Conservation (phyloP, 2,113 vertebrate species). For the Laterallus jamaicensis region DNA sequence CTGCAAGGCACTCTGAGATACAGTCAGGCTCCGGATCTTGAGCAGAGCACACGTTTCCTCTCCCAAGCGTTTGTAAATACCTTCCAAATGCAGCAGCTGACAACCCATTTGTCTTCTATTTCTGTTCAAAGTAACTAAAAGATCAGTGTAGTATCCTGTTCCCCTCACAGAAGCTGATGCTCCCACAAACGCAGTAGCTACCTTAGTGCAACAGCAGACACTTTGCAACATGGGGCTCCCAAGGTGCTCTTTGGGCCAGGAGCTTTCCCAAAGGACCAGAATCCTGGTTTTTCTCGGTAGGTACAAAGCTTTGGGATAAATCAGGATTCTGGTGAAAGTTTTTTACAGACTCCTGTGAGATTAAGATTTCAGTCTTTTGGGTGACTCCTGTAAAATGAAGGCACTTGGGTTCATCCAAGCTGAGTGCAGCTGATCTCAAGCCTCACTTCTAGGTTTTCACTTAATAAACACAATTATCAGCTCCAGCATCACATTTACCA, state of each 20-base stretch:
- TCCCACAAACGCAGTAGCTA: not conserved
- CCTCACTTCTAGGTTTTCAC: not conserved
- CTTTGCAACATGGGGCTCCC: not conserved
- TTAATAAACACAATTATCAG: not conserved
- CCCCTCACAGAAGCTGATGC: not conserved
- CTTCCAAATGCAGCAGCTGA: not conserved
- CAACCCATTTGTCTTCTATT: conserved; percentile 10
- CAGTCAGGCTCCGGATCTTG: not conserved
- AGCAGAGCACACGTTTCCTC: not conserved
- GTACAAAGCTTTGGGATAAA: not conserved
- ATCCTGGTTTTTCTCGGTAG: not conserved
- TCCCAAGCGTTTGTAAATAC: conserved; percentile 14
- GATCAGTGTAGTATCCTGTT: not conserved
- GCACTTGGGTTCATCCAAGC: accelerated
- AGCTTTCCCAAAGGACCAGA: not conserved
- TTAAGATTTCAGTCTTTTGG: accelerated
- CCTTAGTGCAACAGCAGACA: accelerated
- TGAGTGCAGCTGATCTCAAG: not conserved
- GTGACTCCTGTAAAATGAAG: not conserved
- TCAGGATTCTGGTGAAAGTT: not conserved
- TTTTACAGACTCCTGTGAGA: not conserved
- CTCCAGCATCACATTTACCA: not conserved
- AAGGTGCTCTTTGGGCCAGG: not conserved
- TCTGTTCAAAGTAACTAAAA: not conserved
- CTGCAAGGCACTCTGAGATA: not conserved